Conservation (phyloP, 2,113 vertebrate genomes). For the Datnioides undecimradiatus region DNA sequence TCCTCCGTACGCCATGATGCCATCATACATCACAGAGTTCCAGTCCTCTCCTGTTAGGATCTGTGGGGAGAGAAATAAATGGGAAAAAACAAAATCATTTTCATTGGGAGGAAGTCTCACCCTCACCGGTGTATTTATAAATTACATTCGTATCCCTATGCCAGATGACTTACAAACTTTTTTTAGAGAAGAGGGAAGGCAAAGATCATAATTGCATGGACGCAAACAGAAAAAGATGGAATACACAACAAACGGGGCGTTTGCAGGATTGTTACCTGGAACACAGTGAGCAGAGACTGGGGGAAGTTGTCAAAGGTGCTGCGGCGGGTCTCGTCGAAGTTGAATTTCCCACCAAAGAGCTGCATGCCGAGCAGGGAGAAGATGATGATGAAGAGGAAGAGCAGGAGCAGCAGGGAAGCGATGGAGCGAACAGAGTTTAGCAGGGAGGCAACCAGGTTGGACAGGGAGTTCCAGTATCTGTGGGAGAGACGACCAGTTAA, state of each 20-base stretch:
- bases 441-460: conserved; percentile 97
- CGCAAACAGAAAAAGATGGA: neutral
- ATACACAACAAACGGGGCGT: neutral
- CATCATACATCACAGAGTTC: conserved; percentile 99
- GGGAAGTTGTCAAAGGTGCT: conserved; percentile 99
- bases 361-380: conserved; percentile 99
- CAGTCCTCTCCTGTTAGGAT: conserved; percentile 99
- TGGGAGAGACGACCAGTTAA: neutral
- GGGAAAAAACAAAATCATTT: neutral
- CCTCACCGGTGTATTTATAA: too few species aligned
- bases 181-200: too few species aligned
- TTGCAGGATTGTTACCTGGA: conserved; percentile 87
- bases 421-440: conserved; percentile 99
- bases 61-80: conserved; percentile 75
- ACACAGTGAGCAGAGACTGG: conserved; percentile 98
- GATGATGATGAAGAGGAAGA: conserved; percentile 99
- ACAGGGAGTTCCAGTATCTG: conserved; percentile 99
- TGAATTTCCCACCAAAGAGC: conserved; percentile 99
- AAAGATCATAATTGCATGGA: too few species aligned
- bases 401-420: conserved; percentile 95
- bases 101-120: neutral
- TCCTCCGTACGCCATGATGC: conserved; percentile 98
- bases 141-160: too few species aligned
- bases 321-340: conserved; percentile 96
- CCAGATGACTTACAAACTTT: too few species aligned